phyloP scores from a whole-genome alignment of 2,888 invertebrate species.

The Cheiracanthium punctorium region DNA sequence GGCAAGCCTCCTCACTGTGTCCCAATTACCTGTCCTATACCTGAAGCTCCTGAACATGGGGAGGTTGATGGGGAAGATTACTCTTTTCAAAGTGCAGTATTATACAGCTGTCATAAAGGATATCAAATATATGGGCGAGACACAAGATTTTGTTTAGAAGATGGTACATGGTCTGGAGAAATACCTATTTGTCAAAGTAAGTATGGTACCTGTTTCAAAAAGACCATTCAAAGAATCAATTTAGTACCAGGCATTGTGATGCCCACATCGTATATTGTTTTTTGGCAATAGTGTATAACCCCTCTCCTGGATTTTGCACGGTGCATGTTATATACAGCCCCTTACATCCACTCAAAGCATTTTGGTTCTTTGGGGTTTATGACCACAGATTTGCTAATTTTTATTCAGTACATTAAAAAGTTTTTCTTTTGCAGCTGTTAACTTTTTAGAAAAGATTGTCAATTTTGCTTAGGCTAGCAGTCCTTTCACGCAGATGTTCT shows the following conservation, averaged over 20 bases:
- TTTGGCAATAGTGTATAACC: neutral
- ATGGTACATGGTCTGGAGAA: conserved; percentile 74
- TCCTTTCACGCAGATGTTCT: too few species aligned
- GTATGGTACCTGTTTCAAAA: neutral
- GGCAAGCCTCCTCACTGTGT: conserved; percentile 65
- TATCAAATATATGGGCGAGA: conserved; percentile 74
- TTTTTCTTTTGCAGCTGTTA: neutral
- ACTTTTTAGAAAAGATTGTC: too few species aligned
- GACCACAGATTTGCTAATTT: too few species aligned
- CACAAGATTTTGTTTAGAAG: conserved; percentile 73
- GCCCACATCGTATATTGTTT: neutral
- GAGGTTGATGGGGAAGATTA: conserved; percentile 60
- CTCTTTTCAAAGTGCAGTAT: conserved; percentile 56
- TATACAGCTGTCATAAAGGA: conserved; percentile 70
- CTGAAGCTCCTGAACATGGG: conserved; percentile 50
- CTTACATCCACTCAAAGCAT: too few species aligned
- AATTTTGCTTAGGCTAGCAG: too few species aligned
- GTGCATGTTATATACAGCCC: too few species aligned
- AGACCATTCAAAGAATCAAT: too few species aligned
- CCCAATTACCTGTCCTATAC: conserved; percentile 62
- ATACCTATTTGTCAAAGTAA: conserved; percentile 73
- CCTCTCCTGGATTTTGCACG: too few species aligned
- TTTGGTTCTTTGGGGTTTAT: too few species aligned
- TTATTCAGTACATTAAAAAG: too few species aligned
- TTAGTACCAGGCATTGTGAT: neutral